A percentile compares a stretch with the other conserved stretches of the same genome.
Evolutionary conservation across 2,113 vertebrate genomes (phyloP).

Genomic region (Xiphophorus maculatus): DNA sequence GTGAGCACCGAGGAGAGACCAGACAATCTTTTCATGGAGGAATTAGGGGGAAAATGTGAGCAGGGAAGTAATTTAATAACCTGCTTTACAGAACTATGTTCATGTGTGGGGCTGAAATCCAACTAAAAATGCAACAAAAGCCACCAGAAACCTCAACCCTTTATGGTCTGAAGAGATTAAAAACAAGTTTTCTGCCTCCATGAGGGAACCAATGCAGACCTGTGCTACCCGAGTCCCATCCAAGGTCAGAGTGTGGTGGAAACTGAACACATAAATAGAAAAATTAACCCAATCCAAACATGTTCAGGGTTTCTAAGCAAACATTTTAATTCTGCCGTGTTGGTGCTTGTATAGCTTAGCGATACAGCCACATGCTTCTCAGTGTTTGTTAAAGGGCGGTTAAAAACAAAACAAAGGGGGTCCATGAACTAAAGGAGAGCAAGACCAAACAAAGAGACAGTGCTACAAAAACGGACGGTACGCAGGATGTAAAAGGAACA

Average conservation of each 20-base stretch:
- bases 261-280: constrained; percentile 79
- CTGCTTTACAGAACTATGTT: constrained; percentile 64
- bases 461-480: constrained; percentile 74
- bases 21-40: constrained; percentile 48
- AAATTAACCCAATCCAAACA: constrained; percentile 70
- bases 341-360: constrained; percentile 77
- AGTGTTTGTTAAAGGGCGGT: constrained; percentile 31
- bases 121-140: constrained; percentile 25
- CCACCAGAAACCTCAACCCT: constrained; percentile 53
- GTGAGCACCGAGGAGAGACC: constrained; percentile 63
- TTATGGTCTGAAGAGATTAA: constrained; percentile 76
- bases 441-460: constrained; percentile 51
- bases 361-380: constrained; percentile 64
- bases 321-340: constrained; percentile 63
- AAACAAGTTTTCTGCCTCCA: constrained; percentile 61
- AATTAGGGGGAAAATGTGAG: constrained; percentile 55
- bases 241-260: constrained; percentile 74
- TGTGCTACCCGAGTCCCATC: constrained; percentile 66
- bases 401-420: neutral
- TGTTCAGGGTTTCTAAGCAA: constrained; percentile 61
- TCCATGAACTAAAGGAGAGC: constrained; percentile 28
- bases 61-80: constrained; percentile 70
- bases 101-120: constrained; percentile 46
- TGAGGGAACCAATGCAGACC: constrained; percentile 60
- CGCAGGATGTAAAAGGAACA: constrained; percentile 53